Evolutionary conservation across 2,797 vertebrate species (phyloP).

Genomic region (Schizopygopsis pylzovi): DNA sequence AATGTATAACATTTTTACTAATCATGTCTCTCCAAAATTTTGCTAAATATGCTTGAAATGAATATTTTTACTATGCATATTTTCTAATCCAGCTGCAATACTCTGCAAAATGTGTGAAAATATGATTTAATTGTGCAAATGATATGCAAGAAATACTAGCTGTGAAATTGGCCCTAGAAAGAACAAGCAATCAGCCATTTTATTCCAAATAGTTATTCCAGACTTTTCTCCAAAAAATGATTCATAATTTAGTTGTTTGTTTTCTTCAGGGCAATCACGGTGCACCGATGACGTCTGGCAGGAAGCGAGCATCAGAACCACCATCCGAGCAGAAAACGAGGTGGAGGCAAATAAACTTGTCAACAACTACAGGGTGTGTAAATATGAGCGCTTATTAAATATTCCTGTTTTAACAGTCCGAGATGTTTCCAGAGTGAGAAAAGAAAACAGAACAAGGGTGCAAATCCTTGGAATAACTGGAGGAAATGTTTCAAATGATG

Average conservation of each 20-base stretch:
- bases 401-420: neutral
- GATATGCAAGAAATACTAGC: neutral
- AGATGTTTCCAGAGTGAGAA: neutral
- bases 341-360: constrained; percentile 86
- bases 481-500: constrained; percentile 76
- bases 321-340: constrained; percentile 82
- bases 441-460: neutral
- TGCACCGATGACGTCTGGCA: constrained; percentile 79
- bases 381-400: neutral
- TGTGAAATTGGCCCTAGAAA: neutral
- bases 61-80: neutral
- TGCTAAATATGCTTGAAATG: neutral
- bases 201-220: neutral
- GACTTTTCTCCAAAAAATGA: neutral
- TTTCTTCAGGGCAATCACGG: constrained; percentile 58
- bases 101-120: neutral
- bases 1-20: too few relatives aligned
- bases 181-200: neutral
- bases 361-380: constrained; percentile 86
- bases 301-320: constrained; percentile 81
- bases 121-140: neutral
- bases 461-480: constrained; percentile 79
- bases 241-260: neutral
- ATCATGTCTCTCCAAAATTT: neutral
- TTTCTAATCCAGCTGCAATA: neutral